A percentile compares a stretch with the other conserved stretches of the same genome.
Evolutionary conservation across 2,797 vertebrate species (phyloP).

Genomic region (Rhyacichthys aspro): DNA sequence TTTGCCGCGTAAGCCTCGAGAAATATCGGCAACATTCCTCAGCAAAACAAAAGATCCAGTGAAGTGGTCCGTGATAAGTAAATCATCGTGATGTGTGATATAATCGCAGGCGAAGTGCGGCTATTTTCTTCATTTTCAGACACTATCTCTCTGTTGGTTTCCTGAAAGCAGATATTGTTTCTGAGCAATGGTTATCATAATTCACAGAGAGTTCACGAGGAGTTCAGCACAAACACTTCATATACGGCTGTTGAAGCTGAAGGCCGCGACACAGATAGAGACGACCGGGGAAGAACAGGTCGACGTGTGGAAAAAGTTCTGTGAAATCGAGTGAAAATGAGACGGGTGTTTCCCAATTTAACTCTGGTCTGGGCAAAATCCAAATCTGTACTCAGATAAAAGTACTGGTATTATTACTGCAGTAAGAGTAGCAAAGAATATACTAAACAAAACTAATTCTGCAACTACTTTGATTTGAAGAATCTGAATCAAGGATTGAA

Average conservation of each 20-base stretch:
- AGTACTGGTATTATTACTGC: too few species aligned
- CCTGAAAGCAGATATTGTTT: slow-evolving; percentile 71
- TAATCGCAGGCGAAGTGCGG: slow-evolving; percentile 53
- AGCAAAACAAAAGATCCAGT: slow-evolving; percentile 59
- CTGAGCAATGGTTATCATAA: slow-evolving; percentile 71
- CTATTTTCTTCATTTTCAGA: slow-evolving; percentile 64
- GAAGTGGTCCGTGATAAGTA: slow-evolving; percentile 56
- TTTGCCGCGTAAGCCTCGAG: slow-evolving; percentile 26
- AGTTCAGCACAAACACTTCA: slow-evolving; percentile 75
- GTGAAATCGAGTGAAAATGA: too few species aligned
- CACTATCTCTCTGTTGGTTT: slow-evolving; percentile 60
- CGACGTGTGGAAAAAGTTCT: too few species aligned
- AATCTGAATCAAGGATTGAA: too few species aligned
- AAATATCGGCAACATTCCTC: slow-evolving; percentile 35
- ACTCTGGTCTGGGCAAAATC: not conserved
- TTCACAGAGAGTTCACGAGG: slow-evolving; percentile 69
- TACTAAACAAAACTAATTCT: too few species aligned
- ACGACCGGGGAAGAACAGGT: not conserved
- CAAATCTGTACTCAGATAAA: too few species aligned
- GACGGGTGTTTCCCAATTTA: too few species aligned
- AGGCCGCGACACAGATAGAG: slow-evolving; percentile 45
- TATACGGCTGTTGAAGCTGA: slow-evolving; percentile 65
- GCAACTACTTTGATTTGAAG: too few species aligned
- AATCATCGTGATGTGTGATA: slow-evolving; percentile 66
- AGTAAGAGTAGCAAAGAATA: too few species aligned